Evolutionary conservation across 2,888 invertebrate species (phyloP).

Genomic region (Subacronicta megacephala): DNA sequence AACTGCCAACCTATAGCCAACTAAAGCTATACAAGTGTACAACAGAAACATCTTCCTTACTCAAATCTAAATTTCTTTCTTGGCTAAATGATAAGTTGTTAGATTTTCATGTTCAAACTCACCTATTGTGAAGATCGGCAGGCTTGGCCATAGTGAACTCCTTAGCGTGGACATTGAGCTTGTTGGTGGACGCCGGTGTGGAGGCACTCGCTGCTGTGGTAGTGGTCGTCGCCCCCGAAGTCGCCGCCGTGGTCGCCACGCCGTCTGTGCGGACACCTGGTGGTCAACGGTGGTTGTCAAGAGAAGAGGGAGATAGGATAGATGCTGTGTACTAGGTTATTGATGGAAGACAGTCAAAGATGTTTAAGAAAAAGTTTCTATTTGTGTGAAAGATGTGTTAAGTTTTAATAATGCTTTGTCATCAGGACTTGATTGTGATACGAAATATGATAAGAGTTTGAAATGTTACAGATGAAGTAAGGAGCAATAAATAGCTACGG

Average conservation of each 20-base stretch:
- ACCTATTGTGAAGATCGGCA: constrained; percentile 86
- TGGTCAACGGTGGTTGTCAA: constrained; percentile 85
- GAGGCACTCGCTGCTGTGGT: constrained; percentile 68
- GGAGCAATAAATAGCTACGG: constrained; percentile 26
- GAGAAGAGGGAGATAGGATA: constrained; percentile 85
- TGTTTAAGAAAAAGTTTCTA: constrained; percentile 21
- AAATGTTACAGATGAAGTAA: constrained; percentile 23
- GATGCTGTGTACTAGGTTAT: constrained; percentile 61
- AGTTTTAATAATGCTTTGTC: constrained; percentile 10
- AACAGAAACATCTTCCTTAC: too few species aligned
- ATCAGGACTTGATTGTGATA: constrained; percentile 29
- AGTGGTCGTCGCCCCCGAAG: constrained; percentile 61
- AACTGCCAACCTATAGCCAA: too few species aligned
- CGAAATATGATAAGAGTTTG: constrained; percentile 17
- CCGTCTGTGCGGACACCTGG: constrained; percentile 91
- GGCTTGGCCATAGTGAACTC: constrained; percentile 96
- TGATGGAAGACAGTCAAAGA: constrained; percentile 50
- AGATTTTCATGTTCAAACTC: constrained; percentile 61
- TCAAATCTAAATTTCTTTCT: too few species aligned
- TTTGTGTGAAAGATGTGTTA: constrained; percentile 10
- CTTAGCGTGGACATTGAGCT: constrained; percentile 96
- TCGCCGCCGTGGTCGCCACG: constrained; percentile 73
- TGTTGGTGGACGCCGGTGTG: constrained; percentile 82
- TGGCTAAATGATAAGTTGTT: too few species aligned
- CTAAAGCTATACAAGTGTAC: too few species aligned